Conservation (phyloP, 2,113 vertebrate genomes). For the Brachyistius frenatus region DNA sequence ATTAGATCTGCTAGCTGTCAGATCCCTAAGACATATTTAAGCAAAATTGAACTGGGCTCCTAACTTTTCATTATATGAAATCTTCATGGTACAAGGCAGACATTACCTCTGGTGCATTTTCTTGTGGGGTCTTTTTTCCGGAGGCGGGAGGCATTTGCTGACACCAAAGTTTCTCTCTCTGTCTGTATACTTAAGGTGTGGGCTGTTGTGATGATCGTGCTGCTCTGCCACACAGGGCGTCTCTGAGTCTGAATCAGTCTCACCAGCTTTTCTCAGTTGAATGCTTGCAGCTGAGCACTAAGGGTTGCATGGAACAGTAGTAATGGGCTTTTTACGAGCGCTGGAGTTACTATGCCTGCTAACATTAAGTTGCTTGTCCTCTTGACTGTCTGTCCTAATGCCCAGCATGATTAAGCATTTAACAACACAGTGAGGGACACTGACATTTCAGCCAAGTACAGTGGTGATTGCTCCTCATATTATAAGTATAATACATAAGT, state of each 20-base stretch:
- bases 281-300: constrained; percentile 48
- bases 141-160: constrained; percentile 64
- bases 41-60: constrained; percentile 64
- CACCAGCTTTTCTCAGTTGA: constrained; percentile 60
- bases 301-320: constrained; percentile 50
- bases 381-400: constrained; percentile 45
- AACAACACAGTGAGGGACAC: constrained; percentile 31
- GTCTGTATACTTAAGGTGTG: constrained; percentile 59
- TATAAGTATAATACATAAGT: too few species aligned
- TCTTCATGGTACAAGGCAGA: constrained; percentile 61
- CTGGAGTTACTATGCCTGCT: constrained; percentile 63
- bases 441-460: constrained; percentile 19
- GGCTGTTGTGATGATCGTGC: constrained; percentile 69
- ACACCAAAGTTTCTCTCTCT: constrained; percentile 55
- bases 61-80: constrained; percentile 73
- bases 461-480: background rate
- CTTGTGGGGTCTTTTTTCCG: constrained; percentile 50
- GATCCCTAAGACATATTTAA: constrained; percentile 68
- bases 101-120: constrained; percentile 61
- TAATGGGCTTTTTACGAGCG: constrained; percentile 75
- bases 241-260: constrained; percentile 62
- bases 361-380: constrained; percentile 57
- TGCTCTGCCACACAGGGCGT: constrained; percentile 46
- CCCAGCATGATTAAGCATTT: constrained; percentile 51
- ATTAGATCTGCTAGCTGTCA: constrained; percentile 67